Conservation (phyloP, 1,140 invertebrate species). For the Ylistrum balloti region DNA sequence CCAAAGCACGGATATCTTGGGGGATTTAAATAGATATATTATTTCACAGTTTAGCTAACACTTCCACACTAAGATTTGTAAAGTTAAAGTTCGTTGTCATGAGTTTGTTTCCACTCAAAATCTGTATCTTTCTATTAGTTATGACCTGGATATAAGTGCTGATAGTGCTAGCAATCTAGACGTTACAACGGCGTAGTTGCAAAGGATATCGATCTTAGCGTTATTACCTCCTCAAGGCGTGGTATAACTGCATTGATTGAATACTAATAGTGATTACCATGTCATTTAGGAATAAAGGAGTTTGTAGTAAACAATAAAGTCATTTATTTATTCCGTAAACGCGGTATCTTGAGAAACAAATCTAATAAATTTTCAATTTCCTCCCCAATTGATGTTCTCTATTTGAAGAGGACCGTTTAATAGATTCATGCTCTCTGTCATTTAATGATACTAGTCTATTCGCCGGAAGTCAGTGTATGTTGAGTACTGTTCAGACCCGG, state of each 20-base stretch:
- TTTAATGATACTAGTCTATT: constrained; percentile 3
- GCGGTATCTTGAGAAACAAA: constrained; percentile 8
- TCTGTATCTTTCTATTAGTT: neutral
- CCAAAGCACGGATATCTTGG: too few relatives aligned
- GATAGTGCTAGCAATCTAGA: neutral
- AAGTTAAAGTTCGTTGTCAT: too few relatives aligned
- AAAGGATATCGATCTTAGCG: neutral
- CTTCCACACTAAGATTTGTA: too few relatives aligned
- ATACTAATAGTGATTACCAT: constrained; percentile 22
- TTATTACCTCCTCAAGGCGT: constrained; percentile 32
- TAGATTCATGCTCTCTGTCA: constrained; percentile 18
- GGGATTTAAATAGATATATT: too few relatives aligned
- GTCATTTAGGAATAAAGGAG: constrained; percentile 33
- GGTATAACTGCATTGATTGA: constrained; percentile 13
- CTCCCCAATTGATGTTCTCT: constrained; percentile 21
- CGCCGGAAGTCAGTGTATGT: constrained; percentile 30
- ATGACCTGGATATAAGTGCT: neutral
- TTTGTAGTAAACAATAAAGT: constrained; percentile 19
- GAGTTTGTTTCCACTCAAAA: neutral
- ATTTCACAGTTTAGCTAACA: too few relatives aligned
- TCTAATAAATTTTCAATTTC: constrained; percentile 40
- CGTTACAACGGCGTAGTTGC: neutral
- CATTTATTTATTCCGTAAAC: constrained; percentile 40
- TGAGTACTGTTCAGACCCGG: constrained; percentile 2
- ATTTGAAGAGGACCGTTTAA: constrained; percentile 28